Evolutionary conservation across 2,888 invertebrate genomes (phyloP).

Genomic region (Lymantria monacha): DNA sequence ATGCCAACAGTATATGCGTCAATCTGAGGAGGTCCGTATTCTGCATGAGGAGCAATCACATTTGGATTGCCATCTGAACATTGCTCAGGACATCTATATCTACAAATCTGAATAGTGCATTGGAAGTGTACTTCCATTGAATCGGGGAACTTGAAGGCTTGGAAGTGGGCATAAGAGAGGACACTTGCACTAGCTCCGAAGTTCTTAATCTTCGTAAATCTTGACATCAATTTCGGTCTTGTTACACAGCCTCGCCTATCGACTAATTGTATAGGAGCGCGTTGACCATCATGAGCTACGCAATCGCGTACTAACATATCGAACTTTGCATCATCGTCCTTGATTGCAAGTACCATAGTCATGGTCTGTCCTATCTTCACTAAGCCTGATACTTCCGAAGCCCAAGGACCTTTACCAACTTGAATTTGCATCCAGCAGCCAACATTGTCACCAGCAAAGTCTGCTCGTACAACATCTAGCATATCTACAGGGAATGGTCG

Average conservation of each 20-base stretch:
- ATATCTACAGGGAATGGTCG: constrained; percentile 97
- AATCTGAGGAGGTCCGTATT: constrained; percentile 87
- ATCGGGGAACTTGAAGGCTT: constrained; percentile 97
- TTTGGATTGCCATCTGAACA: constrained; percentile 86
- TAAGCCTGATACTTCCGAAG: constrained; percentile 95
- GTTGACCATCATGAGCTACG: constrained; percentile 96
- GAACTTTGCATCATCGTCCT: constrained; percentile 96
- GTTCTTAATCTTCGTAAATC: constrained; percentile 97
- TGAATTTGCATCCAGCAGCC: constrained; percentile 99
- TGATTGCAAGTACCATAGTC: constrained; percentile 98
- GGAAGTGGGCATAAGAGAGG: constrained; percentile 95
- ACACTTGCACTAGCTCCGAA: constrained; percentile 96
- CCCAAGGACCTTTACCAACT: constrained; percentile 97
- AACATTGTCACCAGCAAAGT: constrained; percentile 97
- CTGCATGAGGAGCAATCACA: constrained; percentile 80
- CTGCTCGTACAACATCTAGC: constrained; percentile 96
- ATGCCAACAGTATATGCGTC: constrained; percentile 81
- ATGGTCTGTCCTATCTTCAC: constrained; percentile 98
- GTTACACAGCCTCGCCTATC: constrained; percentile 96
- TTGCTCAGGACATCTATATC: constrained; percentile 96
- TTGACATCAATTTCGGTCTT: constrained; percentile 94
- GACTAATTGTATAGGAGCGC: constrained; percentile 95
- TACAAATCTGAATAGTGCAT: constrained; percentile 96
- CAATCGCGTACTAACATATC: constrained; percentile 97
- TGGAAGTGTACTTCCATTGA: constrained; percentile 98